These are phyloP conservation scores for Parotocinclus haroldoi DNA, from an alignment of 2,797 vertebrate species.

Conservation along the genomic window DNA sequence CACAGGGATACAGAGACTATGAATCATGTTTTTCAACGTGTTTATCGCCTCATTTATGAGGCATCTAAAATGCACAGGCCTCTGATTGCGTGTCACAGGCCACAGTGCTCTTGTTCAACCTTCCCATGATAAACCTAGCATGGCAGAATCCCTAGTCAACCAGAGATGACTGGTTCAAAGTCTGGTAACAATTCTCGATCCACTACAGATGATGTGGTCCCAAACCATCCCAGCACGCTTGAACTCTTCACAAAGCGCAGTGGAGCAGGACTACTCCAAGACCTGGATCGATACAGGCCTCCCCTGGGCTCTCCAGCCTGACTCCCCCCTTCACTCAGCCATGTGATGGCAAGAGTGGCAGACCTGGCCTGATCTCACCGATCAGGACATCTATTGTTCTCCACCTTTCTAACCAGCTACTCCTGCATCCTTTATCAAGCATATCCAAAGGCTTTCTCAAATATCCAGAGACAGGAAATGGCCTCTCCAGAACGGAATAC, in stretches of 20 bases:
- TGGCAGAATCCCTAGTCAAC: neutral
- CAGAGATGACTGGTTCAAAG: conserved; percentile 24
- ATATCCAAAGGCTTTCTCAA: conserved; percentile 9
- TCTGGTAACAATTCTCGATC: conserved; percentile 30
- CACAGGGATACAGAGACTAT: no score
- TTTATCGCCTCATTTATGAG: neutral
- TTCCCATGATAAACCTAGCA: neutral
- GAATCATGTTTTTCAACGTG: no score
- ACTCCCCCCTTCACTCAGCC: conserved; percentile 24
- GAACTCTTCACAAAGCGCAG: conserved; percentile 24
- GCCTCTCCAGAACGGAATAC: neutral
- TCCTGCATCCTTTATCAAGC: conserved; percentile 21
- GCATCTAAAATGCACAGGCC: neutral
- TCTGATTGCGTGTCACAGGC: neutral
- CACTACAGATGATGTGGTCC: conserved; percentile 26
- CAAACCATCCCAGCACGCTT: conserved; percentile 19
- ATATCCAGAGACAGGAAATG: conserved; percentile 17
- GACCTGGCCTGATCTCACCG: conserved; percentile 33
- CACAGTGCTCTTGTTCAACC: neutral
- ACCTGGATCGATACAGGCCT: conserved; percentile 47
- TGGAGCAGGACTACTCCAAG: conserved; percentile 36
- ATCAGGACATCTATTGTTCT: conserved; percentile 40
- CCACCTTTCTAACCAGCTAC: conserved; percentile 5
- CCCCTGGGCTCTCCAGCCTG: conserved; percentile 40
- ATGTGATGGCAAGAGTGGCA: conserved; percentile 42